Conservation (phyloP, 2,113 vertebrate genomes). For the Morone saxatilis region DNA sequence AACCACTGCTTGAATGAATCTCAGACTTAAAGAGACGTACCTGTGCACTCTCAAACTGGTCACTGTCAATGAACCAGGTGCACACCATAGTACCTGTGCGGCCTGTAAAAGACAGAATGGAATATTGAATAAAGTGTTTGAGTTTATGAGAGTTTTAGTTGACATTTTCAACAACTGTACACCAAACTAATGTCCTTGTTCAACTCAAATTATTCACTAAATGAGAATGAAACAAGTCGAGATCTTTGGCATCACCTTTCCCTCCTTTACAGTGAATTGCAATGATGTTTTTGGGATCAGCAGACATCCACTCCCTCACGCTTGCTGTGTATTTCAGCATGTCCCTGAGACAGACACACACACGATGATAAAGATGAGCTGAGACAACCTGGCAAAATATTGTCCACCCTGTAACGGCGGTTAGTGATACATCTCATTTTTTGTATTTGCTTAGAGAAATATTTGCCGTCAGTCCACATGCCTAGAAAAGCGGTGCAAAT, state of each 20-base stretch:
- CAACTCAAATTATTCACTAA: not conserved
- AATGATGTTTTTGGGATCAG: conserved; percentile 88
- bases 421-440: too few relatives aligned
- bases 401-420: too few relatives aligned
- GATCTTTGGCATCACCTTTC: conserved; percentile 86
- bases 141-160: not conserved
- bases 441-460: too few relatives aligned
- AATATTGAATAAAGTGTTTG: too few relatives aligned
- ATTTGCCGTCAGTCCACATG: too few relatives aligned
- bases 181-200: not conserved
- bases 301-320: conserved; percentile 91
- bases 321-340: conserved; percentile 90
- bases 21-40: conserved; percentile 73
- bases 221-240: not conserved
- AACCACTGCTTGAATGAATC: not conserved
- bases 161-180: not conserved
- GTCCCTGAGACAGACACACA: conserved; percentile 83
- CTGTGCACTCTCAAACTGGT: conserved; percentile 91
- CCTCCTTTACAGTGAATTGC: conserved; percentile 97
- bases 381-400: not conserved
- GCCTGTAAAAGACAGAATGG: conserved; percentile 80
- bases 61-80: conserved; percentile 91
- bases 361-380: not conserved
- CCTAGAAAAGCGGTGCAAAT: too few relatives aligned
- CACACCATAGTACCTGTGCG: conserved; percentile 95